A percentile compares a stretch with the other conserved stretches of the same genome.
Conservation (phyloP, 2,113 vertebrate species). For the Trogon surrucura region DNA sequence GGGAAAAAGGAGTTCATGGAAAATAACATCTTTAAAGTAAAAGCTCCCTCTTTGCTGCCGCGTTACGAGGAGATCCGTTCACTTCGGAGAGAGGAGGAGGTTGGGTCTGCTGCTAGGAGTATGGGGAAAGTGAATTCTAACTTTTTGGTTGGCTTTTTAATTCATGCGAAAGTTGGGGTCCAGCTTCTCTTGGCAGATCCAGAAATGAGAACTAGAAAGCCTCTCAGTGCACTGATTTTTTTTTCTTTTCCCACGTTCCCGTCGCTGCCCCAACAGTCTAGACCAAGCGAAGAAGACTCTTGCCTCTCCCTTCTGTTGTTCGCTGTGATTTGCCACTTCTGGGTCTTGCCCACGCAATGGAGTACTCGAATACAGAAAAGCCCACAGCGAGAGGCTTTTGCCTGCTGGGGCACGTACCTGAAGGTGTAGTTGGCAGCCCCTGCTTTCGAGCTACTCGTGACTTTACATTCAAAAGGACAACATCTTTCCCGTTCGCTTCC, state of each 20-base stretch:
- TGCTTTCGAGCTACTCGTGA: not conserved
- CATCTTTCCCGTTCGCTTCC: fast-evolving
- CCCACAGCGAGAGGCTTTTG: not conserved
- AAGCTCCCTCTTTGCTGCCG: not conserved
- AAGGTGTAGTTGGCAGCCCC: not conserved
- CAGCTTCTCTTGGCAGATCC: not conserved
- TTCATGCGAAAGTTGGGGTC: not conserved
- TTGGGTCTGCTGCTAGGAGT: not conserved
- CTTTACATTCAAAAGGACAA: not conserved
- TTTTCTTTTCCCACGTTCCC: not conserved
- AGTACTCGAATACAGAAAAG: not conserved
- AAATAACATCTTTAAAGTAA: not conserved
- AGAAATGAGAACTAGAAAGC: not conserved
- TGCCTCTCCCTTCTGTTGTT: not conserved
- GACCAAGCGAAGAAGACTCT: not conserved
- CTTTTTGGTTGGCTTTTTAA: not conserved
- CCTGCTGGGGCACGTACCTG: not conserved
- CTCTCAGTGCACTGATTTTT: not conserved
- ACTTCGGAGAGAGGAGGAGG: not conserved
- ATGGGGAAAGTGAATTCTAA: not conserved
- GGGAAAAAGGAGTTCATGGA: not conserved
- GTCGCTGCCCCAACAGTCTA: not conserved
- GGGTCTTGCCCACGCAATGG: not conserved
- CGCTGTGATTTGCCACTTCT: not conserved
- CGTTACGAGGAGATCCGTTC: not conserved